These are phyloP conservation scores for Microchirus variegatus DNA, from an alignment of 2,797 vertebrate genomes.

Conservation along the genomic window DNA sequence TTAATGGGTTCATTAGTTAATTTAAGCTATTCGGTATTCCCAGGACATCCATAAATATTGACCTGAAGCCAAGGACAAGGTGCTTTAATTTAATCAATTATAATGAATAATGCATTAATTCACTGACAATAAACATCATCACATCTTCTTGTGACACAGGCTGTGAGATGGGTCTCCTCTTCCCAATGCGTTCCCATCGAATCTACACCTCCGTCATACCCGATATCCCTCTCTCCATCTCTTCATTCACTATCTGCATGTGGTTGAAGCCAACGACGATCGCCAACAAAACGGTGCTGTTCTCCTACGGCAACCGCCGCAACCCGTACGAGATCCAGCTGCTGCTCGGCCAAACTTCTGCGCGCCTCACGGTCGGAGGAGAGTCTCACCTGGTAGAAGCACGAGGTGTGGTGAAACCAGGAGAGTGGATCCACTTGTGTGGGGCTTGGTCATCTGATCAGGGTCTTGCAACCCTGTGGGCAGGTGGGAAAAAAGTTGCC, in stretches of 20 bases:
- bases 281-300: slow-evolving; percentile 89
- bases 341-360: slow-evolving; percentile 79
- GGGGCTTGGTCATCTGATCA: slow-evolving; percentile 87
- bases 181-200: slow-evolving; percentile 93
- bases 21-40: background rate
- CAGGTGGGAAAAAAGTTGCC: slow-evolving; percentile 74
- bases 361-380: slow-evolving; percentile 82
- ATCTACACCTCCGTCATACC: slow-evolving; percentile 88
- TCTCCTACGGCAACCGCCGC: slow-evolving; percentile 89
- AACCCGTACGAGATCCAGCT: slow-evolving; percentile 93
- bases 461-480: slow-evolving; percentile 86
- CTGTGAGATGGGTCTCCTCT: slow-evolving; percentile 90
- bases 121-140: background rate
- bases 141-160: slow-evolving; percentile 72
- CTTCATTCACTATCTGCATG: slow-evolving; percentile 87
- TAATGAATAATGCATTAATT: background rate
- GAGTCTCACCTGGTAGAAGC: slow-evolving; percentile 83
- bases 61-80: no score
- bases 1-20: no score
- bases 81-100: no score
- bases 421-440: slow-evolving; percentile 89
- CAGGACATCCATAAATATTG: background rate
- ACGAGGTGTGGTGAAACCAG: slow-evolving; percentile 51
- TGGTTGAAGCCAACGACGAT: slow-evolving; percentile 89
- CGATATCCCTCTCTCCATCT: slow-evolving; percentile 72